Evolutionary conservation across 2,113 vertebrate genomes (phyloP), one percentile per base, ranked within the genome.

Genomic region (Montifringilla adamsi): DNA sequence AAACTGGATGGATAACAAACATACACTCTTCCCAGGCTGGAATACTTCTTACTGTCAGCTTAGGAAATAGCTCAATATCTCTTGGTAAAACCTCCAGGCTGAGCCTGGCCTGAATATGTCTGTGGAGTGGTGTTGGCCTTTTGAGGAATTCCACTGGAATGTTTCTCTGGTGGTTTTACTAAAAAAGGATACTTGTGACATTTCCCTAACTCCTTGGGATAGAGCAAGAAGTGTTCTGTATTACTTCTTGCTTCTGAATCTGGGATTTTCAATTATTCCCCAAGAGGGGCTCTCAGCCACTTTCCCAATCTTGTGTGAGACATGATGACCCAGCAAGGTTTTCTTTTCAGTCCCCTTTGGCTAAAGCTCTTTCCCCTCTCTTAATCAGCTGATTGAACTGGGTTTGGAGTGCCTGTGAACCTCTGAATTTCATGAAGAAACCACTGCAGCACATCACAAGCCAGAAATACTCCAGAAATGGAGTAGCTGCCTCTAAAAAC

Each of bases 71-170:
- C 49, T 84, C 80, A 31, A 8, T 58, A 56, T 72, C 44, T 68
- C 33, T 91, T 47, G 67, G 31, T 52, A 50, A 83, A 85, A 47
- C 72, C 63, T 87, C 69, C 75, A 80, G 23, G 37, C 39, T 72
- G 56, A 72, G 67, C 63, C 63, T 86, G 69, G 69, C 68, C 84
- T 91, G 47, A 79, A 33, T 88, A 9, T 10, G 22, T 82, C 68
- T 49, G 53, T 13, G 10, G 3, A 43, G 56, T 56, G 39, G 10
- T 69, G 52, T 8, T 68, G 63, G 77, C 69, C 66, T 92, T 89
- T 39, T 87, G 73, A 93, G 73, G 91, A 91, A 94, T 94, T 91
- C 52, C 70, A 73, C 13, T 80, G 43, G 43, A 86, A 94, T 47
- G 31, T 50, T 92, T 89, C 55, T 37, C 37, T 72, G 64, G 67